Percentiles rank a stretch among this genome's conserved stretches.
Conservation (phyloP, 2,113 vertebrate genomes). For the Nycticryphes semicollaris region DNA sequence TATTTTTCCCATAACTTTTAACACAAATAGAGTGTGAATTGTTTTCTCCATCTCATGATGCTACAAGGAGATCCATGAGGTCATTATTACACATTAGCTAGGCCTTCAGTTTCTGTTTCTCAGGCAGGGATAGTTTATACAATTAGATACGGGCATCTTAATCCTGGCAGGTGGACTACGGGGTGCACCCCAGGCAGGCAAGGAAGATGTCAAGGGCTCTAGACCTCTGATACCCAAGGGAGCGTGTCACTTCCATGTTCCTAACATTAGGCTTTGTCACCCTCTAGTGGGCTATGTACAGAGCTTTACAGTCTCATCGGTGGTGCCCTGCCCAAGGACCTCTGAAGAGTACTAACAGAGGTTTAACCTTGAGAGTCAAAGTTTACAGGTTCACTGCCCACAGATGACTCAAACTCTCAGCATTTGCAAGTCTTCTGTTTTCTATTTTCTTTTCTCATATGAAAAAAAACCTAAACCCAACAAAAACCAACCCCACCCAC, state of each 20-base stretch:
- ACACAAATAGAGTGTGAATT: neutral
- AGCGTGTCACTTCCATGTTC: neutral
- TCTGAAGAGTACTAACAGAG: neutral
- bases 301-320: neutral
- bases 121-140: neutral
- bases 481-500: neutral
- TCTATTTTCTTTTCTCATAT: neutral
- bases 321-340: neutral
- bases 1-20: neutral
- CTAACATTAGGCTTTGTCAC: slow-evolving; percentile 38
- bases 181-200: fast-evolving
- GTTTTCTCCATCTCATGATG: neutral
- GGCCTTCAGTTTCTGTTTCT: neutral
- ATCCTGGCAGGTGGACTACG: neutral
- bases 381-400: neutral
- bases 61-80: neutral
- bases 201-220: neutral
- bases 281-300: slow-evolving; percentile 3
- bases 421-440: neutral
- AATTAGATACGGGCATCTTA: neutral
- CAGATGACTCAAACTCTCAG: neutral
- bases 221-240: neutral
- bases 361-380: neutral
- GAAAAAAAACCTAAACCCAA: neutral
- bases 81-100: neutral